Evolutionary conservation across 35 echinoderm and acorn worm genomes (phyloP).

Genomic region (Strongylocentrotus purpuratus): DNA sequence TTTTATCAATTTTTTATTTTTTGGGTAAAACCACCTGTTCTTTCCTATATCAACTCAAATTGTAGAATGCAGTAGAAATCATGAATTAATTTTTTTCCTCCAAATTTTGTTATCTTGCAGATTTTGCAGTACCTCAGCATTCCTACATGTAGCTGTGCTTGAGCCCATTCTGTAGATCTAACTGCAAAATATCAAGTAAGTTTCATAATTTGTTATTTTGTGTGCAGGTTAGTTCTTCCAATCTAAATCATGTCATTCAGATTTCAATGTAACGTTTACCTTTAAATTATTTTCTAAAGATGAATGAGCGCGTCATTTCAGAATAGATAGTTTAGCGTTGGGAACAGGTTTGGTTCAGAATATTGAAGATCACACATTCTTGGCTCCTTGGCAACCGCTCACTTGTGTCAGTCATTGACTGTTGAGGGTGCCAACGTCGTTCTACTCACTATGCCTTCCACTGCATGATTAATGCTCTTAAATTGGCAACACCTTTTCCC

Average conservation of each 20-base stretch:
- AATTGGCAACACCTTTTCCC: neutral
- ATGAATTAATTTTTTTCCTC: neutral
- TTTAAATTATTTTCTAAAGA: neutral
- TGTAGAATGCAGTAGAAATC: neutral
- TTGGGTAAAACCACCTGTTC: too few relatives aligned
- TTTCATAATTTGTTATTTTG: neutral
- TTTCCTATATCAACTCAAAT: too few relatives aligned
- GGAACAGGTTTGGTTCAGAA: neutral
- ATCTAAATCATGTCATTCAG: too few relatives aligned
- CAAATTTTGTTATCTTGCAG: neutral
- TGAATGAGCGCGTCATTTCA: neutral
- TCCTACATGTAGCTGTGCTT: neutral
- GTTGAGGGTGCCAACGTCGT: neutral
- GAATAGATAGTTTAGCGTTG: neutral
- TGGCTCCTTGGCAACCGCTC: neutral
- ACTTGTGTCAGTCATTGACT: conserved; percentile 1
- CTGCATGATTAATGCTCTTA: neutral
- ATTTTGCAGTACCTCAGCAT: neutral
- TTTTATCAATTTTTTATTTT: too few relatives aligned
- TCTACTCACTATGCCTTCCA: neutral
- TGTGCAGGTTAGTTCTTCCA: too few relatives aligned
- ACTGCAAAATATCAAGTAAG: neutral
- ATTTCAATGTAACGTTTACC: neutral
- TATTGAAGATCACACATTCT: neutral
- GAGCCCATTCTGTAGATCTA: neutral